phyloP scores from a whole-genome alignment of 1,140 invertebrate genomes.

The Trichomalopsis sarcophagae region DNA sequence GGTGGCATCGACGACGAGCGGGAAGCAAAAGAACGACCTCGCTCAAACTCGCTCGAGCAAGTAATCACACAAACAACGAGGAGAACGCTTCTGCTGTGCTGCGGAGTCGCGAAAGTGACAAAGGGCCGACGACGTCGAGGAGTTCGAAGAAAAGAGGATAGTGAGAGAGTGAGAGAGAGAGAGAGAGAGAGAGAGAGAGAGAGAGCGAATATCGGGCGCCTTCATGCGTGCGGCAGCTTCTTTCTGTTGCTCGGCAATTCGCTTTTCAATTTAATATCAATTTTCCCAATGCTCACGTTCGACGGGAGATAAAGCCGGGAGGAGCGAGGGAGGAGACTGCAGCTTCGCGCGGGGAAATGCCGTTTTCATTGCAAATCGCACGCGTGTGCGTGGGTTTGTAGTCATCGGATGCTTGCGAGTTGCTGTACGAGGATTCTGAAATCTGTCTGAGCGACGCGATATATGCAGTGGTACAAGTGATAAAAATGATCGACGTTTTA shows the following conservation, averaged over 20 bases:
- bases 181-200: not conserved
- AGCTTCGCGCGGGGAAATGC: not conserved
- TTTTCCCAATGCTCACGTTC: not conserved
- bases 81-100: not conserved
- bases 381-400: not conserved
- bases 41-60: constrained; percentile 55
- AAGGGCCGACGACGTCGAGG: not conserved
- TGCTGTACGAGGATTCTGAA: not conserved
- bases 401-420: not conserved
- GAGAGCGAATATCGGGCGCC: not conserved
- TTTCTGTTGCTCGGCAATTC: constrained; percentile 16
- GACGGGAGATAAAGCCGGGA: not conserved
- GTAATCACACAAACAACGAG: constrained; percentile 63
- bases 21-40: not conserved
- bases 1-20: constrained; percentile 50
- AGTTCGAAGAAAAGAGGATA: not conserved
- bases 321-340: no score
- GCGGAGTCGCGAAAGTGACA: constrained; percentile 29
- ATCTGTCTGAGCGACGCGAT: no score
- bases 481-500: no score
- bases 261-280: constrained; percentile 36
- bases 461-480: no score
- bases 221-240: not conserved
- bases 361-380: not conserved
- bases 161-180: no score